Conservation (phyloP, 2,113 vertebrate species). For the Rattus rattus region DNA sequence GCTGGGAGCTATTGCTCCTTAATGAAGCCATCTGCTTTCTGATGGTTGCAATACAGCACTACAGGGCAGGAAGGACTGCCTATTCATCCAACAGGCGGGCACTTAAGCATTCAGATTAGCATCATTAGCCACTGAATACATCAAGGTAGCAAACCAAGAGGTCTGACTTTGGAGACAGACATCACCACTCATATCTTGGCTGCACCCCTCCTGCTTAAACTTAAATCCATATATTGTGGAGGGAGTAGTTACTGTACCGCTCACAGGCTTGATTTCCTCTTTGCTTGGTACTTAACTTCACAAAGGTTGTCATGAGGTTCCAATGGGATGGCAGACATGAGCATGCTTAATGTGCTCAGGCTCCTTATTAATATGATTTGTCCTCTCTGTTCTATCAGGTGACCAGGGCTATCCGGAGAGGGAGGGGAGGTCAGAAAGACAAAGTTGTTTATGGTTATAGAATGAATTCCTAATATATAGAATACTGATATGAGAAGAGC, state of each 20-base stretch:
- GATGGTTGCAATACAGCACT: background rate
- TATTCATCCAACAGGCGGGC: background rate
- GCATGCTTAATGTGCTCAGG: background rate
- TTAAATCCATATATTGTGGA: background rate
- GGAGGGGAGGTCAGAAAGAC: background rate
- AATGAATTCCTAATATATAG: slow-evolving; percentile 52
- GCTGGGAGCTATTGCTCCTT: background rate
- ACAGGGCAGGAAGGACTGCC: background rate
- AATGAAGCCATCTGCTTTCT: slow-evolving; percentile 16
- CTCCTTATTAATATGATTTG: background rate
- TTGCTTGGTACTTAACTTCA: background rate
- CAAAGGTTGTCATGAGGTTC: slow-evolving; percentile 5
- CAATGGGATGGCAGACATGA: background rate
- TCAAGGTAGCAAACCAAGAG: background rate
- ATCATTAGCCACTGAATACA: background rate
- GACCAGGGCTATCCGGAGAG: background rate
- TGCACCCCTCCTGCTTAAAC: background rate
- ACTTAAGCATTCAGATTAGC: slow-evolving; percentile 11
- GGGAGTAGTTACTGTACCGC: background rate
- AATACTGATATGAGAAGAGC: background rate
- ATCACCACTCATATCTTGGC: background rate
- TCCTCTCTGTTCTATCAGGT: background rate
- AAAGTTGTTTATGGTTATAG: background rate
- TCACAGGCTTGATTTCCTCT: background rate
- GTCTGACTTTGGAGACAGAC: background rate